These are phyloP conservation scores for Pogonomyrmex californicus DNA, from an alignment of 1,140 invertebrate species.

Conservation along the genomic window DNA sequence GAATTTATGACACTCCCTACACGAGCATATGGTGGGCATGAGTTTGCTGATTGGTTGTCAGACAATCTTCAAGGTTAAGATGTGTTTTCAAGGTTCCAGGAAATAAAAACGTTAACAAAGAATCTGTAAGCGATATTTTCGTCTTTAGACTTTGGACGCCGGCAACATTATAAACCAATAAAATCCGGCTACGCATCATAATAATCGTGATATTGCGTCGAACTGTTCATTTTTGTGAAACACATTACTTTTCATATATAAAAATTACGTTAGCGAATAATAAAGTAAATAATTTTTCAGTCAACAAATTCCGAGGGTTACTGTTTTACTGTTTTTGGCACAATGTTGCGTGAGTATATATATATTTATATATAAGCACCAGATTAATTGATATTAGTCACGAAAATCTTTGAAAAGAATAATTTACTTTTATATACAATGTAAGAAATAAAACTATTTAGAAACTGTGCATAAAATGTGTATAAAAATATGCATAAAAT, in stretches of 20 bases:
- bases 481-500: too few relatives aligned
- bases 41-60: not conserved
- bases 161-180: not conserved
- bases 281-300: not conserved
- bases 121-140: slow-evolving; percentile 1
- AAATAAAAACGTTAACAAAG: slow-evolving; percentile 11
- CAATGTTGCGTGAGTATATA: slow-evolving; percentile 9
- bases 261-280: too few relatives aligned
- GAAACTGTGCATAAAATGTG: too few relatives aligned
- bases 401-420: too few relatives aligned
- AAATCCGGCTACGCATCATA: not conserved
- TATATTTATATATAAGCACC: not conserved
- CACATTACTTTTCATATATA: not conserved
- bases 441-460: too few relatives aligned
- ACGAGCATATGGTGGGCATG: not conserved
- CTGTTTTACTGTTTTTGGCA: not conserved
- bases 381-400: too few relatives aligned
- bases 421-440: too few relatives aligned
- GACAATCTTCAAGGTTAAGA: too few relatives aligned
- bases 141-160: not conserved
- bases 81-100: slow-evolving; percentile 5
- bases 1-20: not conserved
- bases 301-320: not conserved
- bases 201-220: not conserved
- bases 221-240: not conserved